Base-by-base conservation (phyloP, 2,888 invertebrate genomes). In the Pherbina coryleti region DNA sequence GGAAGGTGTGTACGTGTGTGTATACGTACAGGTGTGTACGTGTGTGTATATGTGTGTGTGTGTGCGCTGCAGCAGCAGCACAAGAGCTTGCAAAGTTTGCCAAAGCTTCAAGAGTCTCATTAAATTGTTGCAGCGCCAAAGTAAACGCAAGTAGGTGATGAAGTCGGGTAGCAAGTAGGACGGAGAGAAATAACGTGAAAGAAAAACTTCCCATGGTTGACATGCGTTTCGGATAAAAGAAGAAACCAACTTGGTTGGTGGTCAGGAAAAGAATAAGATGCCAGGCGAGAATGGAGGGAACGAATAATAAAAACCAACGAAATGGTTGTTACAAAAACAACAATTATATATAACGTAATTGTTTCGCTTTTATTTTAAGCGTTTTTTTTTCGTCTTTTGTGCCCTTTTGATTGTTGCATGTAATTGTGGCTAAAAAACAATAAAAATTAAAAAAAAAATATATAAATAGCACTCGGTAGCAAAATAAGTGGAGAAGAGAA, bases 291-390 rank as follows among this genome's bases (percentile, higher is more conserved):
- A 37, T 22, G n/a, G 2, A 51, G 34, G 34, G 14, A n/a, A 53
- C 1, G 17, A 22, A 49, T 17, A 69, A 76, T 49, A 17, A 31
- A 22, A 70, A 62, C n/a, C 67, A 53, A 51, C 14, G n/a, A 64
- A 49, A 83, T 82, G 79, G 81, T 70, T 76, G 71, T 53, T 34
- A 25, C 28, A 81, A 85, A 83, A 85, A 85, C 85, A 86, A 85
- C 86, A 85, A 86, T 86, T 86, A 85, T 83, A 84, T 84, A 85
- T 82, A 84, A 85, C 83, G 86, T 82, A 86, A 85, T 85, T 85
- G 86, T 85, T 70, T 64, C 51, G 28, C 49, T 25, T 53, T 70
- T 49, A 31, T 31, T 69, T 71, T 31, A 69, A 57, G 78, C 14
- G 14, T 34, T 75, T 14, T 25, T 9, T 25, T 28, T 9, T 25